These are phyloP conservation scores for Halcyon leucocephala DNA, from an alignment of 2,797 vertebrate species.

Conservation along the genomic window DNA sequence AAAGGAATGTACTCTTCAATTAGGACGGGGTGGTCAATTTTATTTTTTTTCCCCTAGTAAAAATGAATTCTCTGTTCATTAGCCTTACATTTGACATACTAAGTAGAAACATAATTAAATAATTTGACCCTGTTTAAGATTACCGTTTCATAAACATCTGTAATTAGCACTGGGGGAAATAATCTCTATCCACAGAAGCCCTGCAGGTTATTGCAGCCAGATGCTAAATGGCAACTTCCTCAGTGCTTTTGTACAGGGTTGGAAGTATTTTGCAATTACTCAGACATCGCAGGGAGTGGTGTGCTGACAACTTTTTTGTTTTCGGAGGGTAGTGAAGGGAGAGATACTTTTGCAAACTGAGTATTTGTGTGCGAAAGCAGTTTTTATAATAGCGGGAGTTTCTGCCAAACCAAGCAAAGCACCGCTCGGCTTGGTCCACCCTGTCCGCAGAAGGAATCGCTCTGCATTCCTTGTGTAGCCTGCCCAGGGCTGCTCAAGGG, in stretches of 20 bases:
- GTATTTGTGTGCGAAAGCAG: not conserved
- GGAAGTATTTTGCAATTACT: not conserved
- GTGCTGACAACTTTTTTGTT: not conserved
- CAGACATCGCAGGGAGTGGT: not conserved
- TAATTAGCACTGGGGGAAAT: not conserved
- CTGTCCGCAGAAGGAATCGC: not conserved
- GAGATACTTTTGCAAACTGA: not conserved
- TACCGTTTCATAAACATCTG: not conserved
- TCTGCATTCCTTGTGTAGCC: not conserved
- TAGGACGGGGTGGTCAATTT: not conserved
- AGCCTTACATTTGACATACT: not conserved
- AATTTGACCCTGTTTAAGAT: not conserved
- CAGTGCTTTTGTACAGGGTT: not conserved
- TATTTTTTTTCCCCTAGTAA: not conserved
- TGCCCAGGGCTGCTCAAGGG: not conserved
- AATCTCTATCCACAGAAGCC: not conserved
- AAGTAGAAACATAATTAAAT: conserved; percentile 12
- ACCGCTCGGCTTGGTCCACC: not conserved
- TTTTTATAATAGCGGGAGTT: not conserved
- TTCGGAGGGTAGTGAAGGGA: not conserved
- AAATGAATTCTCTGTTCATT: conserved; percentile 25
- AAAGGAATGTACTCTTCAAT: not conserved
- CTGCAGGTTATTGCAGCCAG: not conserved
- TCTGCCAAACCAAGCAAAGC: conserved; percentile 27
- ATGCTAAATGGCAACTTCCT: conserved; percentile 8